These are phyloP conservation scores for Goniozus legneri DNA, from an alignment of 1,140 invertebrate genomes.

Conservation along the genomic window DNA sequence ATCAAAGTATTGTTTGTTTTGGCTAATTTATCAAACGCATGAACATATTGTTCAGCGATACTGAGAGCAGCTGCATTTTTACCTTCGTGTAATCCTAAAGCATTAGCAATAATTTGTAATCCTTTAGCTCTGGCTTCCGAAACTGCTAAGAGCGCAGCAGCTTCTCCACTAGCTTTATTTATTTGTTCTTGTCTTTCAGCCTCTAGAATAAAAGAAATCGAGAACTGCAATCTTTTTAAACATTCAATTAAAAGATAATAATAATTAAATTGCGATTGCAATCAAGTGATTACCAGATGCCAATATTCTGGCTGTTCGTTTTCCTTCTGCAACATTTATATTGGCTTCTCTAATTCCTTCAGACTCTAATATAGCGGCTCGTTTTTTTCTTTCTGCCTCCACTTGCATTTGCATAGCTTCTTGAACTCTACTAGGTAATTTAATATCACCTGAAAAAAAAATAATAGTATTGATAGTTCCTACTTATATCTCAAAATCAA, in stretches of 20 bases:
- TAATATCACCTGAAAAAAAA: constrained; percentile 76
- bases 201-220: no score
- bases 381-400: constrained; percentile 94
- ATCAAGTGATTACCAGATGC: constrained; percentile 69
- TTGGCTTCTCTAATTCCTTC: constrained; percentile 93
- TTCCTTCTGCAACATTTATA: constrained; percentile 97
- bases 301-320: constrained; percentile 85
- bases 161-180: constrained; percentile 83
- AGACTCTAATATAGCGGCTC: constrained; percentile 95
- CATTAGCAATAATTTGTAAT: constrained; percentile 69
- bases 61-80: constrained; percentile 86
- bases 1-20: constrained; percentile 93
- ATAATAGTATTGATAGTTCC: not conserved
- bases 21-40: constrained; percentile 89
- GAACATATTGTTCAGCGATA: constrained; percentile 93
- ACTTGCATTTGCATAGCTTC: constrained; percentile 99
- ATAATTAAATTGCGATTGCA: not conserved
- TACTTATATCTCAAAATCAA: constrained; percentile 8
- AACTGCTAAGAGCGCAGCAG: constrained; percentile 79
- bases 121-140: constrained; percentile 81
- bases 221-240: constrained; percentile 10
- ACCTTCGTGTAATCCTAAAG: constrained; percentile 67
- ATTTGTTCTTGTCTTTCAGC: constrained; percentile 84
- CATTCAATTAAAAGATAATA: not conserved
- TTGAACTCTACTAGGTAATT: constrained; percentile 86